A percentile compares a stretch with the other conserved stretches of the same genome.
These are phyloP conservation scores for Dysmachus trigonus DNA, from an alignment of 2,888 invertebrate species.

Conservation along the genomic window DNA sequence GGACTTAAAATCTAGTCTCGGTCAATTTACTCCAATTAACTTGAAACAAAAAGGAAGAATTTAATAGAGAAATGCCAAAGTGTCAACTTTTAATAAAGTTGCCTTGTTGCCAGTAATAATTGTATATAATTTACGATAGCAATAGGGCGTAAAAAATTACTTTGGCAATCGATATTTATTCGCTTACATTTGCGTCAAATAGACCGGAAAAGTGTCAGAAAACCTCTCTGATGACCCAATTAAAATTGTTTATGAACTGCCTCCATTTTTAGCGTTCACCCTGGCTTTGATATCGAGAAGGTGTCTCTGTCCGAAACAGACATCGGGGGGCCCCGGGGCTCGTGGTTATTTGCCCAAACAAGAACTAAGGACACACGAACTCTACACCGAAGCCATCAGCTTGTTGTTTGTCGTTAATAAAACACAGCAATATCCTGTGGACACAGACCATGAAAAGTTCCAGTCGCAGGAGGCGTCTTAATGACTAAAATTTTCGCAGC, in stretches of 20 bases:
- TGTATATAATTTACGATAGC: not conserved
- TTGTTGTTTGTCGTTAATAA: not conserved
- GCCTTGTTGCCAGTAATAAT: not conserved
- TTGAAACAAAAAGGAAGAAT: not conserved
- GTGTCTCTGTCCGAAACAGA: not conserved
- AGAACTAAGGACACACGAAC: not conserved
- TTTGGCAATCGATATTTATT: not conserved
- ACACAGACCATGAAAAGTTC: not conserved
- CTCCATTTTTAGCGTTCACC: not conserved
- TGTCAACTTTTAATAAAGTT: not conserved
- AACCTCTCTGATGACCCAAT: not conserved
- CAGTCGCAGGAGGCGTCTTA: not conserved
- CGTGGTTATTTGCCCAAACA: not conserved
- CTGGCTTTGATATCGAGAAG: not conserved
- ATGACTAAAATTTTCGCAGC: not conserved
- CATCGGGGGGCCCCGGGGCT: not conserved
- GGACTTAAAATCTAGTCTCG: not conserved
- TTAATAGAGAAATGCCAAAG: not conserved
- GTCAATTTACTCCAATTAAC: not conserved
- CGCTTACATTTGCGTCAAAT: not conserved
- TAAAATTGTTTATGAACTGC: not conserved
- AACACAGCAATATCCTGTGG: not conserved
- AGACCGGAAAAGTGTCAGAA: not conserved
- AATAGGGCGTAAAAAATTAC: not conserved
- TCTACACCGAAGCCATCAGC: not conserved